Evolutionary conservation across 2,797 vertebrate species (phyloP).

Genomic region (Podargus strigoides): DNA sequence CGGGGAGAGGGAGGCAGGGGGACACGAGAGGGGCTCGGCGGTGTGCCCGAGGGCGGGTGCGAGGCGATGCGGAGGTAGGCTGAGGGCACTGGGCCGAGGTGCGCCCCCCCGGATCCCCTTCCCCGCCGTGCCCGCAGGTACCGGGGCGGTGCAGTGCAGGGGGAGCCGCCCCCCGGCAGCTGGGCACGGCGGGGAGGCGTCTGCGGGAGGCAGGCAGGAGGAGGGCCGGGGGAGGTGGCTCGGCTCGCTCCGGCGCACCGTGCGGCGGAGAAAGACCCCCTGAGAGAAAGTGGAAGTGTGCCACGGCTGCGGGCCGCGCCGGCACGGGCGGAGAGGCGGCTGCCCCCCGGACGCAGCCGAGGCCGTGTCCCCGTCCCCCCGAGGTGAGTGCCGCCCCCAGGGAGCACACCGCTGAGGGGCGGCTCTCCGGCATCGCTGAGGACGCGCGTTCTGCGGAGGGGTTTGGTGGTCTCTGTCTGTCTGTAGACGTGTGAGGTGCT

Average conservation of each 20-base stretch:
- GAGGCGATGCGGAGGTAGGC: not conserved
- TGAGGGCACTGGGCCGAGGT: accelerated
- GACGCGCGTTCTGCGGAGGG: not conserved
- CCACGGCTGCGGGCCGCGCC: not conserved
- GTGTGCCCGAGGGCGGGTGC: accelerated
- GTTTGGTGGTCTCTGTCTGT: not conserved
- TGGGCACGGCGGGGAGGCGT: not conserved
- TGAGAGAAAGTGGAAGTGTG: not conserved
- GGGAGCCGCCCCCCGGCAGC: not conserved
- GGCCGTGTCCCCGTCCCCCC: not conserved
- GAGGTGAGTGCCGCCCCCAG: not conserved
- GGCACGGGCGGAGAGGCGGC: not conserved
- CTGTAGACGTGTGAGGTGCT: not conserved
- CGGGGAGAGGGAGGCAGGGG: not conserved
- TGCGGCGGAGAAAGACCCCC: not conserved
- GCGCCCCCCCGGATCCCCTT: not conserved
- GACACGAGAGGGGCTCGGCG: too few species aligned
- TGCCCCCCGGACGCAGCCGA: not conserved
- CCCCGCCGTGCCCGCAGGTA: too few species aligned
- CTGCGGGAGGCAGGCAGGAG: not conserved
- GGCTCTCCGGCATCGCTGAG: not conserved
- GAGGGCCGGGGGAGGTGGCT: not conserved
- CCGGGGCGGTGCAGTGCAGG: not conserved
- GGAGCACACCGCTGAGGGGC: too few species aligned
- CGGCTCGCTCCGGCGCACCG: not conserved